Base-by-base conservation (phyloP, 2,888 invertebrate genomes). In the Anorthoa munda region DNA sequence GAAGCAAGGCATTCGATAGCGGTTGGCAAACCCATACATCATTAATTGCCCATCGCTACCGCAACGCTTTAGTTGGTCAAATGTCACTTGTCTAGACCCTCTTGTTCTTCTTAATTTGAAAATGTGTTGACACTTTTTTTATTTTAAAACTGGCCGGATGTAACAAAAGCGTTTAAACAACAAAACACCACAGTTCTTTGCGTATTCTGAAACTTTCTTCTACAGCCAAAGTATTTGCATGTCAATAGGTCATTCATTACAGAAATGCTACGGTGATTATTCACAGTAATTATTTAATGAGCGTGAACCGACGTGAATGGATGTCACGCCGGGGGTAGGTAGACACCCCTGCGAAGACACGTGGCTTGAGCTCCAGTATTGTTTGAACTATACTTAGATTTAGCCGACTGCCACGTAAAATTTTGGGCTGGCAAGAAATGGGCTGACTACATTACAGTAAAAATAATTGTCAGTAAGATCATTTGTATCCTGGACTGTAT, bases 281-380 rank as follows among this genome's bases (percentile, higher is more conserved):
- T 67, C 53, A 72, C 51, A 2, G 51, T 66, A 70, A 31, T 66
- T 23, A 61, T 56, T 72, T 74, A 39, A 84, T 66, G 48, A 71
- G 63, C 73, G 76, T 78, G 69, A 68, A 83, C 72, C 60, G 75
- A 70, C 15, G 45, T 64, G 48, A 81, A 87, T 83, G 68, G 59
- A 78, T 83, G 78, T 77, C 82, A 86, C 75, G 79, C 81, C 65
- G 68, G 72, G 77, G 66, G 71, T 48, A 48, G 21, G 21, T 31
- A 11, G 21, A 31, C 75, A 78, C 85, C 88, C 87, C 87, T 85
- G 60, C 87, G 68, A 68, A 72, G 86, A 61, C 74, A 74, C 67
- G 77, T 75, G 79, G 46, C 18, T 7, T 13, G 0, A n/a, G 63
- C 66, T 18, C 72, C 79, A 79, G 59, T 64, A 0, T 71, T 59